Base-by-base conservation (phyloP, 2,797 vertebrate species). In the Sebastolobus alascanus region DNA sequence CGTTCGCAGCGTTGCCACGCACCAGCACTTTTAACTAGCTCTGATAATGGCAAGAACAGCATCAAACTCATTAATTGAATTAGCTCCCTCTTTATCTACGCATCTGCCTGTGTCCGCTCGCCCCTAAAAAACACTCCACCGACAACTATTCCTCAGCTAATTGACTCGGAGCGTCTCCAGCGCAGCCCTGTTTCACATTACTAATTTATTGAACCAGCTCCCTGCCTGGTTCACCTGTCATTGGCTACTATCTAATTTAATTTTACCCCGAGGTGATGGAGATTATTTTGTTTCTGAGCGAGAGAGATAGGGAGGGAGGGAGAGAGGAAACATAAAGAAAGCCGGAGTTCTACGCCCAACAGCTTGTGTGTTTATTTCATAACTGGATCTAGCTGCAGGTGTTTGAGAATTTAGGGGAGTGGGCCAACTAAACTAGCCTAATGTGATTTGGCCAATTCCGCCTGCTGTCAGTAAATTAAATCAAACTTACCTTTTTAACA, bases 41-140 rank as follows among this genome's bases (percentile, higher is more conserved):
- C 84, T 73, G 91, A 94, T 95, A 95, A 95, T 94, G 88, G 90
- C 85, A 89, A 83, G 91, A 94, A 91, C 91, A 89, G 91, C 90
- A 90, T 93, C 87, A 89, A 87, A 89, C 85, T 92, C 92, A 93
- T 95, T 95, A 95, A 95, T 95, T 95, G 91, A 95, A 95, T 96
- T 93, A 95, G 90, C 88, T 90, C 79, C 64, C 81, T 87, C 85
- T 90, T 94, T 94, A 95, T 96, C 94, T 77, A 25, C 38, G 70
- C 87, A 94, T 95, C 93, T 90, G 83, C 80, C 87, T 79, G 79
- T 87, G 90, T 94, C 90, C 83, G 68, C 89, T 92, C 75, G 37
- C 76, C 89, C 84, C 79, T 79, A 88, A 92, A 92, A 91, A 92
- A 90, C 85, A 75, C 87, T 84, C 76, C 31, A 33, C 82, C 84